Base-by-base conservation (phyloP, 2,797 vertebrate species). In the Saxicola maurus region DNA sequence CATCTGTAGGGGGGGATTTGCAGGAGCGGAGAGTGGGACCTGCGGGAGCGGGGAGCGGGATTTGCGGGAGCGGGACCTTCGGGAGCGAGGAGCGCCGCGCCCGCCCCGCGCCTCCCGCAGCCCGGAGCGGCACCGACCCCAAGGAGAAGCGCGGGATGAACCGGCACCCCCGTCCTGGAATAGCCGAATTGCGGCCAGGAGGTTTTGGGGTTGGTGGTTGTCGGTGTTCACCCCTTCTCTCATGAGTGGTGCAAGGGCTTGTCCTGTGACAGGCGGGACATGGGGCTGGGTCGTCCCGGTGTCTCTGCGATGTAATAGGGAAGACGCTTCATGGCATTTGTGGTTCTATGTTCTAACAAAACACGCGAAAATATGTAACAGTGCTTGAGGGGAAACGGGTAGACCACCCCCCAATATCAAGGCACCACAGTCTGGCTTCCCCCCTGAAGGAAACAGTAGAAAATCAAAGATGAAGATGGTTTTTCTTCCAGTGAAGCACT, bases 401-500 rank as follows among this genome's bases (percentile, higher is more conserved):
- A 31, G 59, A 59, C 49, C 68, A 64, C 30, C 57, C 53, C 38
- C 23, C 43, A 82, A 28, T 53, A 37, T 5, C 61, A 81, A 73
- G 82, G 48, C 64, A 64, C 60, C 5, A 4, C 67, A 77, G 53
- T 51, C 67, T 3, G 31, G 85, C 57, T 81, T 94, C 68, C 37
- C 69, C 72, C 65, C 80, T 59, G 82, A 82, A 71, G 76, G 69
- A 87, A 90, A 66, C 30, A 28, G 87, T 19, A 68, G 66, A 83
- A 93, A 79, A 91, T 84, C 42, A 62, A 60, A 68, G 57, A 69
- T 52, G 78, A 94, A 91, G 78, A 52, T n/a, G 30, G 17, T 71
- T 94, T 90, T 82, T 48, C 69, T 95, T 86, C 75, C 68, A 57
- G 40, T 19, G 74, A 89, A 94, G 72, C 48, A 67, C 74, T 71